These are phyloP conservation scores for Melieria picta DNA, from an alignment of 2,888 invertebrate species.

Conservation along the genomic window DNA sequence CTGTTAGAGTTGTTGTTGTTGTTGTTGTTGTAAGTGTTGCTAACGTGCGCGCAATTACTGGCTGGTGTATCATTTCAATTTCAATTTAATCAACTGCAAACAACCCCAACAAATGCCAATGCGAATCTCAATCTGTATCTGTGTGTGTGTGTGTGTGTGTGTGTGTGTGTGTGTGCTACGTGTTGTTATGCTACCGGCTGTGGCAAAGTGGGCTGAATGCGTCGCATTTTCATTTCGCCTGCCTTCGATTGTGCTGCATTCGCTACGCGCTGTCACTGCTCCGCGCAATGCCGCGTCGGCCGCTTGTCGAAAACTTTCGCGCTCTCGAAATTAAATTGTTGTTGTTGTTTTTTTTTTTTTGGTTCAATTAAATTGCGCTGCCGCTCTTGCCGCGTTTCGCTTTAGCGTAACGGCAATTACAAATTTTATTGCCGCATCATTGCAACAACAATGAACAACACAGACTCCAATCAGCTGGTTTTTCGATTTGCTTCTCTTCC, in stretches of 20 bases:
- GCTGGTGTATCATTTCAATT: not conserved
- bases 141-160: conserved; percentile 1
- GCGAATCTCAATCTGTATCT: conserved; percentile 5
- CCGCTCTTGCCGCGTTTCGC: not conserved
- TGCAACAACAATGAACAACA: not conserved
- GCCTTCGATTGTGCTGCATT: not conserved
- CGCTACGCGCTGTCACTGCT: conserved; percentile 5
- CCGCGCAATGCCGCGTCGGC: not conserved
- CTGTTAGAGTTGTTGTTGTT: too few species aligned
- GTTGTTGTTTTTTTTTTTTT: not conserved
- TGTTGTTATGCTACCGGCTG: not conserved
- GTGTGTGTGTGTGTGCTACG: not conserved
- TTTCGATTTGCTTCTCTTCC: too few species aligned
- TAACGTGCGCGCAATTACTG: too few species aligned
- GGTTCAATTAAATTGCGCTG: not conserved
- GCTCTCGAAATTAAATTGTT: not conserved
- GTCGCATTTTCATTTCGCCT: not conserved
- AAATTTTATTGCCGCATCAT: not conserved
- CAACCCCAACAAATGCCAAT: conserved; percentile 30
- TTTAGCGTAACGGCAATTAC: not conserved
- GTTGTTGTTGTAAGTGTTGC: too few species aligned
- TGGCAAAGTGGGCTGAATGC: not conserved
- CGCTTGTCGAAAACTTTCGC: not conserved
- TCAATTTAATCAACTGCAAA: conserved; percentile 29
- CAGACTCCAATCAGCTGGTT: not conserved